Percentiles rank a stretch among this genome's conserved stretches.
Evolutionary conservation across 2,113 vertebrate species (phyloP).

Genomic region (Xiphorhynchus elegans): DNA sequence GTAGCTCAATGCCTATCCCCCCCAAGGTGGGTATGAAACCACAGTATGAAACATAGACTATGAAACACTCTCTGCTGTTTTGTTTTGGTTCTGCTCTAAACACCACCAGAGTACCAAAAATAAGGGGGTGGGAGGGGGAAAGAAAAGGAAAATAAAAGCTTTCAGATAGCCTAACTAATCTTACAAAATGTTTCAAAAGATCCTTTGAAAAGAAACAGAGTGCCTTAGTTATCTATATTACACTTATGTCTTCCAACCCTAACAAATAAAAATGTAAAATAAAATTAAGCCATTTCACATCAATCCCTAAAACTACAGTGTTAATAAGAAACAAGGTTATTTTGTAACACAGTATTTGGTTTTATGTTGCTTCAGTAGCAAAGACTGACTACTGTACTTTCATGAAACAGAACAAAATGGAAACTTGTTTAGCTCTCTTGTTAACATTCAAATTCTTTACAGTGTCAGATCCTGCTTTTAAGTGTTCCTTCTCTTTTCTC

Average conservation of each 20-base stretch:
- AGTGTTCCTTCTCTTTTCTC: not conserved
- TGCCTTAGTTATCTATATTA: not conserved
- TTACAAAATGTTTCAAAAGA: not conserved
- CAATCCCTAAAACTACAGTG: not conserved
- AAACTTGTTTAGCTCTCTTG: constrained; percentile 9
- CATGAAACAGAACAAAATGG: constrained; percentile 38
- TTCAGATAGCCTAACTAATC: not conserved
- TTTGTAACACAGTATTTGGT: not conserved
- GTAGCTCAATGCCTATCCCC: not conserved
- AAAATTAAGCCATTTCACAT: not conserved
- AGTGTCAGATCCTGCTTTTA: constrained; percentile 15
- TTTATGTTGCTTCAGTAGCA: not conserved
- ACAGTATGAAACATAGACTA: not conserved
- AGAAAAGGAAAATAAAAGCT: not conserved
- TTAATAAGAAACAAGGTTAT: not conserved
- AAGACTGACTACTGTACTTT: constrained; percentile 9
- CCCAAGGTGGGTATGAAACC: not conserved
- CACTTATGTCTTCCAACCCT: not conserved
- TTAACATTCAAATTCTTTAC: constrained; percentile 21
- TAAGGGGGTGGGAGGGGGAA: not conserved
- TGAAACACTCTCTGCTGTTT: not conserved
- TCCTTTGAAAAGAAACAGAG: not conserved
- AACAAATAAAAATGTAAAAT: not conserved
- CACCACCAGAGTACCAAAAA: not conserved
- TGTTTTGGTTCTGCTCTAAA: not conserved